Conservation (phyloP, 2,888 invertebrate genomes). For the Rhagium mordax region DNA sequence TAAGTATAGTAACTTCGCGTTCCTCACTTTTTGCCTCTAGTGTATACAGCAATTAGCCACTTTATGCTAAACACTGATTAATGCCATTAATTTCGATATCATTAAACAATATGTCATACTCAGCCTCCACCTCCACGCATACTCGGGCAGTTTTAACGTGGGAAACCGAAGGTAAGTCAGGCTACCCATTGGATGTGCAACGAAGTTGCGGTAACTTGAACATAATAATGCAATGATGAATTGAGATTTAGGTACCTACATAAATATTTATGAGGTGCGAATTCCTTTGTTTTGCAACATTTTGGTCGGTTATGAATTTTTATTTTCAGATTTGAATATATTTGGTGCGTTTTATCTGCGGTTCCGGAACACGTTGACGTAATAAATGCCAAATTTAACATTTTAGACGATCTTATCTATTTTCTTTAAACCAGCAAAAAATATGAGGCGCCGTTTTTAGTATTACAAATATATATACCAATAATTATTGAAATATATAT, state of each 20-base stretch:
- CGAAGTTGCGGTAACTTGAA: constrained; percentile 2
- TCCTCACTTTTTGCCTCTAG: background rate
- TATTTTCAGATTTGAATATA: background rate
- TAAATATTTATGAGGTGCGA: constrained; percentile 9
- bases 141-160: background rate
- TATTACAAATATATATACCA: no score
- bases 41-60: background rate
- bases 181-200: background rate
- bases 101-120: background rate
- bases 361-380: no score
- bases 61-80: background rate
- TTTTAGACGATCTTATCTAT: no score
- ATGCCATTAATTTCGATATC: constrained; percentile 7
- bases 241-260: background rate
- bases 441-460: no score
- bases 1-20: background rate
- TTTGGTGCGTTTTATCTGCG: no score
- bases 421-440: no score
- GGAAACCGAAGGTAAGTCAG: background rate
- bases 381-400: no score
- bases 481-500: no score
- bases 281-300: background rate
- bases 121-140: background rate
- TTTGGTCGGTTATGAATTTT: background rate
- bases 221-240: background rate